Percentiles rank a stretch among this genome's conserved stretches.
Conservation (phyloP, 2,888 invertebrate species). For the Trachelus iudaicus region DNA sequence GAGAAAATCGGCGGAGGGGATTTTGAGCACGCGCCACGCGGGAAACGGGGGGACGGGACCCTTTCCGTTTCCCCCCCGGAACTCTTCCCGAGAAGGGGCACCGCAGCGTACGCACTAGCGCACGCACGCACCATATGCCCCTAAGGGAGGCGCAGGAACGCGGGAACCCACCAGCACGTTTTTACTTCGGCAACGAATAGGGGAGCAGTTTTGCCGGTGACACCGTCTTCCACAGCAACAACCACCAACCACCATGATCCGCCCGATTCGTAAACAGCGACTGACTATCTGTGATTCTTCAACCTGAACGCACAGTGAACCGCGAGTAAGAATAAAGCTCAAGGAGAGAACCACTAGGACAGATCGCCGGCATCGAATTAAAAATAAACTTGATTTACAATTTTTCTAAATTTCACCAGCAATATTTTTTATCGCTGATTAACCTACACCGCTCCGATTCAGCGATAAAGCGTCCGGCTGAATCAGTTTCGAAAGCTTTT, state of each 20-base stretch:
- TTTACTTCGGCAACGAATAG: not conserved
- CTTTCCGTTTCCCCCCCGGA: constrained; percentile 16
- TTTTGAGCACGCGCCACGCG: constrained; percentile 62
- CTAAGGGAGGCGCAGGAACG: not conserved
- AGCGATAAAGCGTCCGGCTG: not conserved
- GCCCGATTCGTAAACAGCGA: not conserved
- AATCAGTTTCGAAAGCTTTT: constrained; percentile 9
- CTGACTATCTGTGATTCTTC: not conserved
- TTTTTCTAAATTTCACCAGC: not conserved
- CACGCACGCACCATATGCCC: constrained; percentile 8
- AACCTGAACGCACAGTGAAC: not conserved
- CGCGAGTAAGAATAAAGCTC: not conserved
- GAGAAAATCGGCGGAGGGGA: constrained; percentile 43
- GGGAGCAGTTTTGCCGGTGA: constrained; percentile 4
- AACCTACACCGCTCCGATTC: too few relatives aligned
- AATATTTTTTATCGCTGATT: not conserved
- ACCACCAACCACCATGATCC: not conserved
- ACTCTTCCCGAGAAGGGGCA: constrained; percentile 10
- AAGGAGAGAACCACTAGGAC: not conserved
- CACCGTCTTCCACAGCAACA: not conserved
- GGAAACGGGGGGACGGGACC: constrained; percentile 31
- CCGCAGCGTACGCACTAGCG: not conserved
- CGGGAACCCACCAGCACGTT: not conserved
- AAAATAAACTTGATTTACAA: not conserved
- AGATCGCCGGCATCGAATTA: not conserved